Base-by-base conservation (phyloP, 2,888 invertebrate species). In the Yponomeuta sedellus region DNA sequence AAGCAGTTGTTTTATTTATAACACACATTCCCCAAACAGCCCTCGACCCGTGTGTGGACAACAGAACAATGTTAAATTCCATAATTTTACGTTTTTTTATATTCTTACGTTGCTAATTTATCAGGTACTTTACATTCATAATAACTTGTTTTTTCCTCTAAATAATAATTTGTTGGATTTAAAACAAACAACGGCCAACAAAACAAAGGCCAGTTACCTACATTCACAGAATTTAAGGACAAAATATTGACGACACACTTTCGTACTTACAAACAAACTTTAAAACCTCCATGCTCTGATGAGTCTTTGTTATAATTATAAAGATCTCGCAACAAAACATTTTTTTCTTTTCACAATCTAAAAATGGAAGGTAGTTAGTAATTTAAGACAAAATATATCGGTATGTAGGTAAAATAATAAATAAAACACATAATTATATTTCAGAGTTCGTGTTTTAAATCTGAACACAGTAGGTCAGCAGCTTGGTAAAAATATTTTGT, bases 1-100 rank as follows among this genome's bases (percentile, higher is more conserved):
- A 85, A 84, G 85, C 83, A 52, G 12, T 52, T 16, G 12, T 2
- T 77, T 81, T 78, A 76, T 66, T 70, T 78, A 80, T 81, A 81
- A 81, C 82, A 82, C 80, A 80, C 73, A 77, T 79, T 1, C 11
- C n/a, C 77, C 74, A 77, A 79, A 76, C 73, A 74, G 78, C 79
- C 81, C 72, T 77, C 80, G 81, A 82, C 16, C 25, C 44, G 85
- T 85, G 85, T 85, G 82, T 85, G 79, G 75, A 79, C 82, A 85
- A 82, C 83, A 83, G 81, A 83, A 81, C 72, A 73, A 74, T 71
- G 68, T 73, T 73, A 71, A 34, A 73, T 73, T 70, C 74, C 73
- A 68, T 75, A 75, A 64, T 68, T 67, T 59, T 39, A 59, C 34
- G 34, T 5, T 8, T 34, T 34, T 8, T 34, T 40, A 16, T 57